Evolutionary conservation across 2,888 invertebrate genomes (phyloP).

Genomic region (Caenorhabditis parvicauda): DNA sequence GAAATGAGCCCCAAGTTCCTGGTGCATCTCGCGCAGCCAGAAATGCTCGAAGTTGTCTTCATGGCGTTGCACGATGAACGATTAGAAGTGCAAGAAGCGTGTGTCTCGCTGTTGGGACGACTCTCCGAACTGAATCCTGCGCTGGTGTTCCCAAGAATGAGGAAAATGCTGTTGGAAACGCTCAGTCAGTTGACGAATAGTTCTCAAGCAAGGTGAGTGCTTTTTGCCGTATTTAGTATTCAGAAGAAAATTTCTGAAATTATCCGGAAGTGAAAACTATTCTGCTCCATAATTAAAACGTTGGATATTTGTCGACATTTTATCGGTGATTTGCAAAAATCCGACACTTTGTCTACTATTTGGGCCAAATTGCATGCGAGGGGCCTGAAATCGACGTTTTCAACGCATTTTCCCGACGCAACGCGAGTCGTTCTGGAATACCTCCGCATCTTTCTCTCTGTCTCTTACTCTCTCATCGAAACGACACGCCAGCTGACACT

Average conservation of each 20-base stretch:
- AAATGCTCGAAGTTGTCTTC: constrained; percentile 86
- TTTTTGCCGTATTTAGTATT: not conserved
- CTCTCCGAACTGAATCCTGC: constrained; percentile 87
- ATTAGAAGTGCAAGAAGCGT: constrained; percentile 51
- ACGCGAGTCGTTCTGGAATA: too few relatives aligned
- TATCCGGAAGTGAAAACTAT: not conserved
- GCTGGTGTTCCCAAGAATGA: constrained; percentile 91
- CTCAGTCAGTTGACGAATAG: constrained; percentile 47
- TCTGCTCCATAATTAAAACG: too few relatives aligned
- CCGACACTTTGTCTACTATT: too few relatives aligned
- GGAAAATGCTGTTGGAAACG: constrained; percentile 82
- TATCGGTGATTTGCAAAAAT: too few relatives aligned
- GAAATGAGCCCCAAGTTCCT: constrained; percentile 71
- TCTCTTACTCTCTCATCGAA: too few relatives aligned
- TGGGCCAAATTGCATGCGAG: too few relatives aligned
- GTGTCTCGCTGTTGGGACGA: constrained; percentile 64
- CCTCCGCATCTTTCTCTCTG: too few relatives aligned
- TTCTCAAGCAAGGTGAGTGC: constrained; percentile 30
- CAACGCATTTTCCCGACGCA: too few relatives aligned
- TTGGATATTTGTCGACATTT: too few relatives aligned
- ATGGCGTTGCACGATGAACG: constrained; percentile 90
- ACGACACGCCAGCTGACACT: too few relatives aligned
- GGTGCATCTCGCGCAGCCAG: constrained; percentile 89
- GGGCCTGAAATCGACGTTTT: too few relatives aligned
- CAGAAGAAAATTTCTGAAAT: not conserved